Conservation (phyloP, 2,113 vertebrate genomes). For the Ophthalmolycus amberensis region DNA sequence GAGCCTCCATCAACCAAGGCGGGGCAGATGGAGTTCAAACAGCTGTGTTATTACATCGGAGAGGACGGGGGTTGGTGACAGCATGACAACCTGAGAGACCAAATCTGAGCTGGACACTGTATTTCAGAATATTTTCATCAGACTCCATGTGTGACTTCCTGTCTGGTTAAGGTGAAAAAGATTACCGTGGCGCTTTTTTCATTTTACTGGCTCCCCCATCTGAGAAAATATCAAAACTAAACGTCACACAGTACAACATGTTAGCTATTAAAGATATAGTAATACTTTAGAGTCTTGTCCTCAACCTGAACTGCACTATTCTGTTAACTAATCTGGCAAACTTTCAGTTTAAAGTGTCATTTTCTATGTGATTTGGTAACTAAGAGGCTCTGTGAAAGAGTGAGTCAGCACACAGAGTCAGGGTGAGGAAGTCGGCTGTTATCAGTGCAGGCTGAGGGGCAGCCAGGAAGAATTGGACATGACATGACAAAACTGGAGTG, state of each 20-base stretch:
- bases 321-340: not conserved
- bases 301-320: not conserved
- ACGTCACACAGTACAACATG: not conserved
- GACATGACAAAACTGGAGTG: constrained; percentile 24
- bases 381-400: constrained; percentile 29
- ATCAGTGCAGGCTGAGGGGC: constrained; percentile 29
- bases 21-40: constrained; percentile 34
- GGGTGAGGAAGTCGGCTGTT: constrained; percentile 17
- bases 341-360: not conserved
- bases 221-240: not conserved
- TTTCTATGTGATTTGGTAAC: constrained; percentile 19
- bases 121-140: not conserved
- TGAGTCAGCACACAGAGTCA: constrained; percentile 47
- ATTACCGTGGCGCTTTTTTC: not conserved
- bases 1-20: constrained; percentile 35
- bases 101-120: constrained; percentile 5
- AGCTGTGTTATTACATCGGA: constrained; percentile 48
- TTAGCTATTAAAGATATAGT: not conserved
- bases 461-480: constrained; percentile 23
- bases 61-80: constrained; percentile 11
- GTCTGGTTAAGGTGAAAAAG: not conserved
- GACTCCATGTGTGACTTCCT: not conserved
- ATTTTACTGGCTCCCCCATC: not conserved
- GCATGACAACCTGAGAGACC: constrained; percentile 39
- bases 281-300: not conserved